These are phyloP conservation scores for Sebastes minor DNA, from an alignment of 2,797 vertebrate genomes.

Conservation along the genomic window DNA sequence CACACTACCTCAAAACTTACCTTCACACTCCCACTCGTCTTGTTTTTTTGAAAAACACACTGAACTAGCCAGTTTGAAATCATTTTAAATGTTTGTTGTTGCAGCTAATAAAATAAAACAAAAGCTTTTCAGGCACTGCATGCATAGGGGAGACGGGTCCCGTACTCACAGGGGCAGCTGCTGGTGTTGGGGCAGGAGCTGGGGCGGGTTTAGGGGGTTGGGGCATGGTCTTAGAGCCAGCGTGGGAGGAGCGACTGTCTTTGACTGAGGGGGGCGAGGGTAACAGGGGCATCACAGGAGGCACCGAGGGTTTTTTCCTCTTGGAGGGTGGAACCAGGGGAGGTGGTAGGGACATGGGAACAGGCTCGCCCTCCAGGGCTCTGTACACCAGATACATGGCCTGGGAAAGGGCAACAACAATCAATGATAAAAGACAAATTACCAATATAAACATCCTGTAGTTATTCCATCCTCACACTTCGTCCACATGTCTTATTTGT, in stretches of 20 bases:
- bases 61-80: slow-evolving; percentile 73
- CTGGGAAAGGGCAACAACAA: slow-evolving; percentile 72
- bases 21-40: slow-evolving; percentile 39
- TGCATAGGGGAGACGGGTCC: slow-evolving; percentile 4
- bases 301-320: slow-evolving; percentile 88
- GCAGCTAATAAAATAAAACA: slow-evolving; percentile 15
- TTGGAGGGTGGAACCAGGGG: slow-evolving; percentile 95
- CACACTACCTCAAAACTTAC: slow-evolving; percentile 19
- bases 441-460: slow-evolving; percentile 24
- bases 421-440: slow-evolving; percentile 29
- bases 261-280: slow-evolving; percentile 88
- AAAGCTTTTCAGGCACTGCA: slow-evolving; percentile 19
- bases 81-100: slow-evolving; percentile 47
- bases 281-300: slow-evolving; percentile 85
- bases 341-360: slow-evolving; percentile 94
- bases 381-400: slow-evolving; percentile 99
- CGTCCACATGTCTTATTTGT: not conserved
- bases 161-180: slow-evolving; percentile 84
- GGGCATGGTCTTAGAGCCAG: slow-evolving; percentile 85
- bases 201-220: slow-evolving; percentile 82
- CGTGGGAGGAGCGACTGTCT: slow-evolving; percentile 87
- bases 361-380: slow-evolving; percentile 95
- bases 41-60: slow-evolving; percentile 71
- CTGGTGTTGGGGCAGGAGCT: slow-evolving; percentile 73
- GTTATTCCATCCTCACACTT: slow-evolving; percentile 16